Conservation (phyloP, 2,113 vertebrate species). For the Mesitornis unicolor region DNA sequence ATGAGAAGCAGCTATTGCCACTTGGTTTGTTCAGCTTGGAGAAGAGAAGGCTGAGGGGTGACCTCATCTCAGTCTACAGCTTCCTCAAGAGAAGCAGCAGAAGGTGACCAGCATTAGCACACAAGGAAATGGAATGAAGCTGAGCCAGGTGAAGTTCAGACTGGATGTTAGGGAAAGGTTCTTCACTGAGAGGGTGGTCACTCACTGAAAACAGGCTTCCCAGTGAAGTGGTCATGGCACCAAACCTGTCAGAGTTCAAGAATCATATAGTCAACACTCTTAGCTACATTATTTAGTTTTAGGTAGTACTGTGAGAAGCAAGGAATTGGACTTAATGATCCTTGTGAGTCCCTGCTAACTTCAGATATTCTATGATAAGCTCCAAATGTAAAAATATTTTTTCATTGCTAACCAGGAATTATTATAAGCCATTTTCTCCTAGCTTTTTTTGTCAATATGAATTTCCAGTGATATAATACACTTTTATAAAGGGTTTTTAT, state of each 20-base stretch:
- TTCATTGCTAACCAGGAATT: neutral
- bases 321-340: neutral
- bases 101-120: fast-evolving
- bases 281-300: neutral
- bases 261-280: fast-evolving
- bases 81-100: neutral
- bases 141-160: neutral
- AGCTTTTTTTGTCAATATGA: neutral
- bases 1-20: fast-evolving
- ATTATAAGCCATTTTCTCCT: neutral
- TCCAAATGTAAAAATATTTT: neutral
- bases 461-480: neutral
- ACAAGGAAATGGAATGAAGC: neutral
- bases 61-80: fast-evolving
- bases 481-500: neutral
- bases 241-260: neutral
- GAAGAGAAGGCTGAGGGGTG: neutral
- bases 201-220: neutral
- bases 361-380: neutral
- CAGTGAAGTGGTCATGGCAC: neutral
- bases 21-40: neutral
- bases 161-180: neutral
- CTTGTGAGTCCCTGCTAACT: neutral
- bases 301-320: neutral
- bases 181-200: fast-evolving